Evolutionary conservation across 1,140 invertebrate genomes (phyloP).

Genomic region (Drosophila dunni): DNA sequence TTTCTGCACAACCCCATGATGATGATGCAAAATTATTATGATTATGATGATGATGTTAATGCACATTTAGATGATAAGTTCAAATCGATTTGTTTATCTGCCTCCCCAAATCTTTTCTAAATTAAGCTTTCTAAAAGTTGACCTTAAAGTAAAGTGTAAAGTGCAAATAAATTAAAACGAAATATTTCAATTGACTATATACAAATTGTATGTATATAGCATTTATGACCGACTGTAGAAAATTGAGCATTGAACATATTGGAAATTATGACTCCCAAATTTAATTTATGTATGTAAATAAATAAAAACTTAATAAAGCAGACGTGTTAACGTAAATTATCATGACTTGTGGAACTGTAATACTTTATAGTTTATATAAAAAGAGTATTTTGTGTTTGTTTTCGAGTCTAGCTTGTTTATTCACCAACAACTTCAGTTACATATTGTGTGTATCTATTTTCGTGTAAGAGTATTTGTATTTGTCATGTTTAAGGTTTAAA

Average conservation of each 20-base stretch:
- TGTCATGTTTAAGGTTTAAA: slow-evolving; percentile 36
- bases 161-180: slow-evolving; percentile 44
- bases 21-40: too few relatives aligned
- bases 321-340: background rate
- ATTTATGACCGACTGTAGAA: slow-evolving; percentile 4
- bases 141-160: slow-evolving; percentile 66
- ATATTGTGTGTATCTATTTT: slow-evolving; percentile 67
- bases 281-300: slow-evolving; percentile 47
- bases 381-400: slow-evolving; percentile 19
- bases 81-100: slow-evolving; percentile 38
- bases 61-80: slow-evolving; percentile 57
- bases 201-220: slow-evolving; percentile 15
- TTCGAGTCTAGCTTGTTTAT: slow-evolving; percentile 81
- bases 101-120: slow-evolving; percentile 16
- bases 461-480: slow-evolving; percentile 22
- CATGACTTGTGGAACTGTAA: background rate
- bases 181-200: slow-evolving; percentile 14
- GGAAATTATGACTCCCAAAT: slow-evolving; percentile 15
- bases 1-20: slow-evolving; percentile 10
- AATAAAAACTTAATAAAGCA: slow-evolving; percentile 22
- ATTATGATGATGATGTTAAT: background rate
- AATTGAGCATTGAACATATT: slow-evolving; percentile 20
- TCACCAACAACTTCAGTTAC: slow-evolving; percentile 84
- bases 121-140: slow-evolving; percentile 73
- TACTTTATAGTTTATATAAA: background rate